phyloP scores from a whole-genome alignment of 2,113 vertebrate genomes.

The Theristicus caerulescens region DNA sequence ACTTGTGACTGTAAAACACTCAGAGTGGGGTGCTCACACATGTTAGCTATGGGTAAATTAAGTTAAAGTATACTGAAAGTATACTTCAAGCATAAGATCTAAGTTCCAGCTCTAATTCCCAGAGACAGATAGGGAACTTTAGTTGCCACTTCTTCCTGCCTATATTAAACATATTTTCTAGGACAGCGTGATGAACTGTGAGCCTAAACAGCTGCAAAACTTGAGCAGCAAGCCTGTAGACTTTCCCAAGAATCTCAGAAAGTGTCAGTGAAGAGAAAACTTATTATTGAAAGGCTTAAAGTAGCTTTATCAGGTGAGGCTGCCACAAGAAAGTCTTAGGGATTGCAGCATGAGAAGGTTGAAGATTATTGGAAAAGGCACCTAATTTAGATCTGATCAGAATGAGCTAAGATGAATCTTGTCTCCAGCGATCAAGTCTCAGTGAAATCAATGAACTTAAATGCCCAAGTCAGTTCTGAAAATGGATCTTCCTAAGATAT shows the following conservation, averaged over 20 bases:
- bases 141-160: background rate
- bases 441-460: slow-evolving; percentile 35
- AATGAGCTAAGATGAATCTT: slow-evolving; percentile 6
- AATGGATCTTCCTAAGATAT: background rate
- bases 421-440: background rate
- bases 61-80: background rate
- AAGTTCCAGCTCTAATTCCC: background rate
- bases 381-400: slow-evolving; percentile 14
- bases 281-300: background rate
- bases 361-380: slow-evolving; percentile 32
- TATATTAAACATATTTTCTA: background rate
- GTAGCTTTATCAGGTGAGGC: background rate
- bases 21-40: background rate
- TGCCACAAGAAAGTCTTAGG: background rate
- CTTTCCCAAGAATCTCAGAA: background rate
- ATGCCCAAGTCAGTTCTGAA: background rate
- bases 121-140: background rate
- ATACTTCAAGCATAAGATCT: background rate
- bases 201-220: background rate
- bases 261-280: background rate
- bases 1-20: background rate
- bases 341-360: background rate
- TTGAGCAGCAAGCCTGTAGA: background rate
- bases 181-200: background rate
- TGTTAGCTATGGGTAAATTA: background rate